Conservation (phyloP, 2,113 vertebrate genomes). For the Centropus bengalensis region DNA sequence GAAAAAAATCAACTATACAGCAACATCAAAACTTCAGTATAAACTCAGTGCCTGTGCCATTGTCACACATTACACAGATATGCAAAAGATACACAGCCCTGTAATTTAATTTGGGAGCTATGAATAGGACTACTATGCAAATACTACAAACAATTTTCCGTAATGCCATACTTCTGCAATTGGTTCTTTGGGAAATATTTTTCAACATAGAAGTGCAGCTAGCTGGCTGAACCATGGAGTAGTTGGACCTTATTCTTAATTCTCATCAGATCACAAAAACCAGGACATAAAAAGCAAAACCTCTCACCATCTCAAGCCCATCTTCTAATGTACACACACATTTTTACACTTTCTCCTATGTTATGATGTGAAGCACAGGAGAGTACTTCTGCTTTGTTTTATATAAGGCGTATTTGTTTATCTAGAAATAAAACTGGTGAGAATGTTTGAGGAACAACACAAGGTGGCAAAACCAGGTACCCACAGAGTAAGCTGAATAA, state of each 20-base stretch:
- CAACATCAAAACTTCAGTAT: not conserved
- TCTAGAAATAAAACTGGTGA: not conserved
- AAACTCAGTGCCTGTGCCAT: not conserved
- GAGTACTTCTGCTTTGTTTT: not conserved
- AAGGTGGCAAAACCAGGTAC: not conserved
- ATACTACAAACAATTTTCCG: not conserved
- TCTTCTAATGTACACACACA: not conserved
- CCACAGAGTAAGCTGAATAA: not conserved
- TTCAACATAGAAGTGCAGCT: not conserved
- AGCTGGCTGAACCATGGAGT: not conserved
- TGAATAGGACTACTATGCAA: not conserved
- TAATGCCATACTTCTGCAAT: not conserved
- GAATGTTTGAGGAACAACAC: not conserved
- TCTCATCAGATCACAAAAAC: not conserved
- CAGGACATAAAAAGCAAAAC: not conserved
- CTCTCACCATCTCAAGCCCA: not conserved
- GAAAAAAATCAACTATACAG: not conserved
- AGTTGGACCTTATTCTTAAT: not conserved
- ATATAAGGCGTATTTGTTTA: not conserved
- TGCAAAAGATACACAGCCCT: not conserved
- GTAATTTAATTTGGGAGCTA: not conserved
- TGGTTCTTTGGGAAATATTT: not conserved
- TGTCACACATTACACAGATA: not conserved
- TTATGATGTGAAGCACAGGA: not conserved
- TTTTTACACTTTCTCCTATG: not conserved